Base-by-base conservation (phyloP, 1,140 invertebrate species). In the Drosophila malerkotliana region DNA sequence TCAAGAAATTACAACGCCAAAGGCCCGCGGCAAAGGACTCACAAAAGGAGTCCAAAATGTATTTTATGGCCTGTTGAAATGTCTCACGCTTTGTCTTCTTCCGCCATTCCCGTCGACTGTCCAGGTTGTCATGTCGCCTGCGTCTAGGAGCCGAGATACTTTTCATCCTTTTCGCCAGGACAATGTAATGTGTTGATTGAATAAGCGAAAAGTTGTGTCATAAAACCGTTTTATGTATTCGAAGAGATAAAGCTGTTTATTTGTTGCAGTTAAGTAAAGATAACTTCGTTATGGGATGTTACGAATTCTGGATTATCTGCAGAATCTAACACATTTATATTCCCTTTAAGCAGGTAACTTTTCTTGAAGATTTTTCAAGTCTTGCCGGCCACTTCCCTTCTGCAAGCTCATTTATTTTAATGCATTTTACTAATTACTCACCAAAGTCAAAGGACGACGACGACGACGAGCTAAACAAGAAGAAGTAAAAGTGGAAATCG, bases 1-100 rank as follows among this genome's bases (percentile, higher is more conserved):
- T 87, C 74, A 87, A 88, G 78, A 82, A 87, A 87, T 87, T 87
- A 87, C 83, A 88, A 53, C 78, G 82, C 69, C 82, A 68, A 72
- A 68, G 73, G 82, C 74, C 77, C 47, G 52, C 55, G 53, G 60
- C 54, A 44, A 47, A 68, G 67, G 72, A 71, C 79, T 75, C 68
- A 73, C 63, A 76, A 79, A 67, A 73, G 81, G 75, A 67, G 81
- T 63, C 57, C 73, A 66, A 87, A 85, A 81, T 85, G 82, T 81
- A 75, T 85, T 85, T 85, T 85, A 85, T 85, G 82, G 82, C 69
- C 82, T 87, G 73, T 72, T 85, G 76, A 85, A 87, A 81, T 87
- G 78, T 85, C 81, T 71, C 58, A 53, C 54, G 72, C 54, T 75
- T 75, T 75, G 45, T 54, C n/a, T 39, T 10, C 30, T 32, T 30